A percentile compares a stretch with the other conserved stretches of the same genome.
Evolutionary conservation across 2,888 invertebrate genomes (phyloP).

Genomic region (Heliconius hortense): DNA sequence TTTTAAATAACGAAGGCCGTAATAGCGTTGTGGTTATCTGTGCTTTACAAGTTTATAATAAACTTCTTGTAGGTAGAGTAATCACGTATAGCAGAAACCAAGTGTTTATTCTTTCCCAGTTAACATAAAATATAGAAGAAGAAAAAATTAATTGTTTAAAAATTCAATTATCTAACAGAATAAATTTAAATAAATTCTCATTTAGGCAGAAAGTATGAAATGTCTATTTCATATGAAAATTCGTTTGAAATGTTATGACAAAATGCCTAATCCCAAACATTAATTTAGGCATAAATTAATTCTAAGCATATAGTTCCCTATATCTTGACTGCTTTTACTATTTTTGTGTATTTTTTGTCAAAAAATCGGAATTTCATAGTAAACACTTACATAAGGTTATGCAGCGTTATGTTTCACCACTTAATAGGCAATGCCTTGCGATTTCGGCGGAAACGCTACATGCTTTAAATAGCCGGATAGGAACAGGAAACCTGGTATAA

Average conservation of each 20-base stretch:
- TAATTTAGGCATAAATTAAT: neutral
- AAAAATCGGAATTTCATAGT: too few relatives aligned
- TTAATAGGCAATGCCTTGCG: too few relatives aligned
- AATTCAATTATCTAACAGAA: neutral
- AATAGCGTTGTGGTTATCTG: constrained; percentile 1
- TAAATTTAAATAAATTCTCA: neutral
- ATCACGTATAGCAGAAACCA: neutral
- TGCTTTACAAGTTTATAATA: neutral
- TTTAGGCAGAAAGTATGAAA: neutral
- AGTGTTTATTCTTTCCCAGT: neutral
- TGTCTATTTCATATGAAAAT: too few relatives aligned
- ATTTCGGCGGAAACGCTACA: too few relatives aligned
- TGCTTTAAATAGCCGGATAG: too few relatives aligned
- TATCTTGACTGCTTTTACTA: too few relatives aligned
- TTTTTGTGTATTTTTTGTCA: too few relatives aligned
- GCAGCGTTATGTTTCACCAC: too few relatives aligned
- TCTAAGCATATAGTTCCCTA: neutral
- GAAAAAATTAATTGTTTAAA: neutral
- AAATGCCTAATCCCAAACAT: neutral
- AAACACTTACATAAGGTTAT: too few relatives aligned
- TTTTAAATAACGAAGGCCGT: neutral
- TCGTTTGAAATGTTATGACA: too few relatives aligned
- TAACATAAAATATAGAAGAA: neutral
- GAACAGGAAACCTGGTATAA: too few relatives aligned
- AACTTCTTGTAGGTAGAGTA: neutral